Conservation (phyloP, 2,113 vertebrate genomes). For the Circaetus cinerascens region DNA sequence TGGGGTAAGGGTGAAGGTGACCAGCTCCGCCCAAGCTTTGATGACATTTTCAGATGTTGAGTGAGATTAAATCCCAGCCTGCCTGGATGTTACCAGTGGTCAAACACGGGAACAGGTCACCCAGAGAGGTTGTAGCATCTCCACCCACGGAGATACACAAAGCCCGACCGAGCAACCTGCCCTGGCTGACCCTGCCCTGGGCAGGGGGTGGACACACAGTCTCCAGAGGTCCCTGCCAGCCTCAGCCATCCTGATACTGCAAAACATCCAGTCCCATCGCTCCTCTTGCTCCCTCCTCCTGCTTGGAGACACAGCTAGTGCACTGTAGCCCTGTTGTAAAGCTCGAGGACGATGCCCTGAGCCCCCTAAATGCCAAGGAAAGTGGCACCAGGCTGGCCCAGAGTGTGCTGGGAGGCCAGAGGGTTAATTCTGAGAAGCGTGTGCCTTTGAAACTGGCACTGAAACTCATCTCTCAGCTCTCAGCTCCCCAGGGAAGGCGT, state of each 20-base stretch:
- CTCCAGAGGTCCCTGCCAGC: background rate
- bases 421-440: background rate
- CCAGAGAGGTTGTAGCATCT: background rate
- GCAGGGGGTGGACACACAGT: too few species aligned
- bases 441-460: conserved; percentile 36
- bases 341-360: background rate
- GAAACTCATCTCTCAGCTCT: background rate
- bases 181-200: background rate
- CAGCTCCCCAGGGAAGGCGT: background rate
- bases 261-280: background rate
- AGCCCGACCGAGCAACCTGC: fast-evolving
- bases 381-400: background rate
- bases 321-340: background rate
- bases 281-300: background rate
- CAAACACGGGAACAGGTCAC: background rate
- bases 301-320: background rate
- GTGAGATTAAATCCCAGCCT: background rate
- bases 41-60: background rate
- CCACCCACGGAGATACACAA: background rate
- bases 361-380: background rate
- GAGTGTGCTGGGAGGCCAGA: background rate
- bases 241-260: background rate
- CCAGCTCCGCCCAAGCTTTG: background rate
- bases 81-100: background rate
- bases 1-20: background rate